Evolutionary conservation across 1,140 invertebrate species (phyloP), one percentile per base, ranked within the genome.

Genomic region (Camponotus pennsylvanicus): DNA sequence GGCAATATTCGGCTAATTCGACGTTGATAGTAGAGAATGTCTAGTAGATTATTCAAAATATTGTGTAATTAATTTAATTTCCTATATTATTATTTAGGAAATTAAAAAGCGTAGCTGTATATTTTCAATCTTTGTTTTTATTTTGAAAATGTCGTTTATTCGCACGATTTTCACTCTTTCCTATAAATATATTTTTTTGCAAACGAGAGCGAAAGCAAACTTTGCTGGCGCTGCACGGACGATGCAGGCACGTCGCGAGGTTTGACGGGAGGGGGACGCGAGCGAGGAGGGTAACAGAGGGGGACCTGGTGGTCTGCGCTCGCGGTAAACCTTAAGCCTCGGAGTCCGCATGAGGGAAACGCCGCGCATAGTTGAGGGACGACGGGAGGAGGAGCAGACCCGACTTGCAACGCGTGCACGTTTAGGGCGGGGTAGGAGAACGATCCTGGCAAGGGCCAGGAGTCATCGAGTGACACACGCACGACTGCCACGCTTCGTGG

Each of bases 381-480:
- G 61, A 37, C n/a, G 75, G 52, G 80, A 61, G 69, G 78, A 75
- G 80, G 88, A 49, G 82, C 67, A 82, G 86, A 83, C 86, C 76
- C 64, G 78, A 88, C 88, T 52, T 75, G 84, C 80, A 89, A 90
- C 93, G 94, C 93, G 93, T 94, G 94, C 93, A 94, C 87, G 89
- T 94, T 93, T 91, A 93, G 94, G 94, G 93, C 94, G 94, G 93
- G 91, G 90, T 90, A 88, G 79, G 64, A 88, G 85, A 89, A 75
- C 89, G 88, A 92, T 93, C 89, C 91, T 78, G 32, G 79, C 79
- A 67, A 89, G 88, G 89, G 92, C 90, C 88, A 93, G 92, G 91
- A 94, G 94, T 93, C 92, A 94, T 86, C 91, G 90, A 94, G 94
- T 94, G 94, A 95, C 93, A 94, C 94, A 95, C 90, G 92, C 91